These are phyloP conservation scores for Leuctra nigra DNA, from an alignment of 2,888 invertebrate species.

Conservation along the genomic window DNA sequence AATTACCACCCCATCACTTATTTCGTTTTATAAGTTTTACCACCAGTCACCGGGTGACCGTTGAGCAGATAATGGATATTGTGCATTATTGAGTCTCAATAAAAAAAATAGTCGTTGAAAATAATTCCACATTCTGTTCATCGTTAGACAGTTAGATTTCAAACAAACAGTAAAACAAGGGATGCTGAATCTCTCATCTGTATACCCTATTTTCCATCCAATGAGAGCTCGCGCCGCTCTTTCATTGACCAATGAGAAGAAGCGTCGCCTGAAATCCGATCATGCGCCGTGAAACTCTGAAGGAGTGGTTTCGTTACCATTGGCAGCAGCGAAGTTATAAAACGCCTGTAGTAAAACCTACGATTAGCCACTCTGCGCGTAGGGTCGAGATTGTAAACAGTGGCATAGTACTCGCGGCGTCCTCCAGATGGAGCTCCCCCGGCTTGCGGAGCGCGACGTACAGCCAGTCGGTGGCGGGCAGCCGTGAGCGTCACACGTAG, in stretches of 20 bases:
- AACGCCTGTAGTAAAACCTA: not conserved
- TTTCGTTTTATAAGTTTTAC: too few species aligned
- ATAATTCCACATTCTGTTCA: too few species aligned
- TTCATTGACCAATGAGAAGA: not conserved
- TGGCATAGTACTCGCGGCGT: not conserved
- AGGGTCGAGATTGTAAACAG: not conserved
- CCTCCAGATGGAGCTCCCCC: slow-evolving; percentile 4
- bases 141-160: too few species aligned
- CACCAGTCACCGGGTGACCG: too few species aligned
- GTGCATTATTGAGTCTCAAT: too few species aligned
- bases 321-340: slow-evolving; percentile 13
- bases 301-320: not conserved
- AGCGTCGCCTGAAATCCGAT: not conserved
- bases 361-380: slow-evolving; percentile 5
- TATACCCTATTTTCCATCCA: too few species aligned
- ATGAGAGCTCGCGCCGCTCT: not conserved
- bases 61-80: too few species aligned
- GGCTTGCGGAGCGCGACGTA: not conserved
- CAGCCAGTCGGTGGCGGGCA: slow-evolving; percentile 5
- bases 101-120: too few species aligned
- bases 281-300: slow-evolving; percentile 4
- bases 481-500: slow-evolving; percentile 5
- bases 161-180: too few species aligned
- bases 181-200: too few species aligned
- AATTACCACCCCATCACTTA: too few species aligned